A percentile compares a stretch with the other conserved stretches of the same genome.
These are phyloP conservation scores for Philhelius pedissequus DNA, from an alignment of 2,888 invertebrate species.

Conservation along the genomic window DNA sequence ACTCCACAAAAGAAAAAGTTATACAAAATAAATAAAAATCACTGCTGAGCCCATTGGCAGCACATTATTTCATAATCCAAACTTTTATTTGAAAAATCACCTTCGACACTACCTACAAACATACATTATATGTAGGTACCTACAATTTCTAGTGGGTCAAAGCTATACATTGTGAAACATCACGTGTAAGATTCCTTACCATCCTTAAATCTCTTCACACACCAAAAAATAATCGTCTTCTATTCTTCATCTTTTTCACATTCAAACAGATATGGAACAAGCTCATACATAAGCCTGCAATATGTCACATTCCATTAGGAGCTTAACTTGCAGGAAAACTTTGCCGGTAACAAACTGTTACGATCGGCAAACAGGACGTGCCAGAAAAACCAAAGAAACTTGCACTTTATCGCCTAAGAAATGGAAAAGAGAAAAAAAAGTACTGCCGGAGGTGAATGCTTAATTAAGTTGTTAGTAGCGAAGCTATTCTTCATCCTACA, in stretches of 20 bases:
- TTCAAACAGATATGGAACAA: constrained; percentile 23
- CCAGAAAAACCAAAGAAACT: constrained; percentile 45
- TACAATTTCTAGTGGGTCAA: not conserved
- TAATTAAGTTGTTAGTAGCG: constrained; percentile 54
- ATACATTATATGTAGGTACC: not conserved
- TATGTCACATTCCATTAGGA: constrained; percentile 58
- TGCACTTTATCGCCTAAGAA: constrained; percentile 54
- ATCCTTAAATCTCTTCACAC: not conserved
- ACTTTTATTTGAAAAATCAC: constrained; percentile 25
- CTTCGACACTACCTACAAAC: not conserved
- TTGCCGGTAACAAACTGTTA: constrained; percentile 58
- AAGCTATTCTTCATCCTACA: constrained; percentile 27
- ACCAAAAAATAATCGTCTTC: not conserved
- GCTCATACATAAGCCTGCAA: constrained; percentile 62
- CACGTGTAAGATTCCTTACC: not conserved
- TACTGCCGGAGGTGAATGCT: constrained; percentile 48
- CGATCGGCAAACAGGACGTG: constrained; percentile 49
- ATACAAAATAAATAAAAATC: not conserved
- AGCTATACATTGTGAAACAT: not conserved
- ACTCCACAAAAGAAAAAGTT: not conserved
- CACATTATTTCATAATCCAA: constrained; percentile 16
- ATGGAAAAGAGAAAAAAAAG: not conserved
- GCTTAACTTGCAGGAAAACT: constrained; percentile 45
- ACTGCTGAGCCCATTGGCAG: constrained; percentile 2
- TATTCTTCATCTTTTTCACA: constrained; percentile 33